Evolutionary conservation across 2,797 vertebrate species (phyloP).

Genomic region (Sandelia bainsii): DNA sequence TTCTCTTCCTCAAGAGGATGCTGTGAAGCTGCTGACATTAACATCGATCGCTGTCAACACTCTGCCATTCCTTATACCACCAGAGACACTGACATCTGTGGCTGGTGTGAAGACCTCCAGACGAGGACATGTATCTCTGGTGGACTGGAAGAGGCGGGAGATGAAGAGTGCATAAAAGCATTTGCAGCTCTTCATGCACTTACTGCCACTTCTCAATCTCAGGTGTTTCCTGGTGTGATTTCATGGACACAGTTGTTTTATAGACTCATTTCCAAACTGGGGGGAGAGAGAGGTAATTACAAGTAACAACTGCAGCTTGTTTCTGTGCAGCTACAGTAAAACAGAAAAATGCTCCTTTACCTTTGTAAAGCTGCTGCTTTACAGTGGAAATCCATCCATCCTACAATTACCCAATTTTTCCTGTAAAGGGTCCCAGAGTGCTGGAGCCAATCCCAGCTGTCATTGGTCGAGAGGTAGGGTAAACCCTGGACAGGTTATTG

Average conservation of each 20-base stretch:
- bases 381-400: neutral
- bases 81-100: constrained; percentile 38
- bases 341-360: neutral
- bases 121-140: constrained; percentile 33
- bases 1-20: constrained; percentile 34
- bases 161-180: constrained; percentile 22
- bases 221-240: constrained; percentile 16
- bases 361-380: constrained; percentile 2
- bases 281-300: neutral
- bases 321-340: neutral
- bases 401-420: too few species aligned
- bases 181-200: constrained; percentile 24
- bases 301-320: neutral
- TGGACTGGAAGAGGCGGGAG: constrained; percentile 13
- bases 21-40: constrained; percentile 71
- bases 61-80: constrained; percentile 49
- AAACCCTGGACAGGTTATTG: too few species aligned
- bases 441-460: too few species aligned
- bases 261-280: neutral
- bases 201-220: constrained; percentile 23
- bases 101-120: constrained; percentile 47
- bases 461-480: too few species aligned
- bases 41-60: constrained; percentile 79
- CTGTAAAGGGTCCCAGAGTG: too few species aligned
- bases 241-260: constrained; percentile 4